A percentile compares a stretch with the other conserved stretches of the same genome.
phyloP scores from a whole-genome alignment of 2,113 vertebrate genomes.

The Alaudala cheleensis region DNA sequence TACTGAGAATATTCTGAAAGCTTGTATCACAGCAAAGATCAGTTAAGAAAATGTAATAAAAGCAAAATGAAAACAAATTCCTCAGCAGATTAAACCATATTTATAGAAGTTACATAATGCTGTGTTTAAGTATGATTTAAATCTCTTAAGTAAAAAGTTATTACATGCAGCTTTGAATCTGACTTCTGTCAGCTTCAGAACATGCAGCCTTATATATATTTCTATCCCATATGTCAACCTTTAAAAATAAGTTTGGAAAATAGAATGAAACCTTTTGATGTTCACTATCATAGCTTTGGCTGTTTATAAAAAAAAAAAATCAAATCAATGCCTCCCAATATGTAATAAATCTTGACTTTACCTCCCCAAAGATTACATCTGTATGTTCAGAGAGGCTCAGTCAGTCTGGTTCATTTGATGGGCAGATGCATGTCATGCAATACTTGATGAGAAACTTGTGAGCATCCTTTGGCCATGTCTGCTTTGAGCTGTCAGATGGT shows the following conservation, averaged over 20 bases:
- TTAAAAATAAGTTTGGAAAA: slow-evolving; percentile 42
- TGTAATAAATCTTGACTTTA: slow-evolving; percentile 56
- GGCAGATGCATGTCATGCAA: slow-evolving; percentile 64
- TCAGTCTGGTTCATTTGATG: slow-evolving; percentile 71
- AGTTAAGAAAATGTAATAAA: not conserved
- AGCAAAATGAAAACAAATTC: slow-evolving; percentile 17
- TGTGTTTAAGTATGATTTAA: not conserved
- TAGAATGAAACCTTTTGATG: slow-evolving; percentile 13
- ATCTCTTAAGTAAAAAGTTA: slow-evolving; percentile 3
- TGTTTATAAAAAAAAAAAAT: slow-evolving; percentile 40
- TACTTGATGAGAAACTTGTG: slow-evolving; percentile 54
- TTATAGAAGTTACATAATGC: slow-evolving; percentile 17
- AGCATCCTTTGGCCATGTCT: slow-evolving; percentile 61
- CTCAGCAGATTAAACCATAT: not conserved
- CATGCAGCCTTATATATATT: not conserved
- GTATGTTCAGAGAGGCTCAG: slow-evolving; percentile 62
- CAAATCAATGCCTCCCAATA: slow-evolving; percentile 46
- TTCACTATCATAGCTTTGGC: slow-evolving; percentile 20
- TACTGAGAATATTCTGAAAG: not conserved
- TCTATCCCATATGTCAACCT: slow-evolving; percentile 13
- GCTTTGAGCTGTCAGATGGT: slow-evolving; percentile 69
- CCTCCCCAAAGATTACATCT: slow-evolving; percentile 66
- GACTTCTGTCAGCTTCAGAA: slow-evolving; percentile 15
- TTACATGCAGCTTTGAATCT: slow-evolving; percentile 4
- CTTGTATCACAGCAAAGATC: not conserved